phyloP scores from a whole-genome alignment of 2,797 vertebrate genomes.

The Adelosebastes latens region DNA sequence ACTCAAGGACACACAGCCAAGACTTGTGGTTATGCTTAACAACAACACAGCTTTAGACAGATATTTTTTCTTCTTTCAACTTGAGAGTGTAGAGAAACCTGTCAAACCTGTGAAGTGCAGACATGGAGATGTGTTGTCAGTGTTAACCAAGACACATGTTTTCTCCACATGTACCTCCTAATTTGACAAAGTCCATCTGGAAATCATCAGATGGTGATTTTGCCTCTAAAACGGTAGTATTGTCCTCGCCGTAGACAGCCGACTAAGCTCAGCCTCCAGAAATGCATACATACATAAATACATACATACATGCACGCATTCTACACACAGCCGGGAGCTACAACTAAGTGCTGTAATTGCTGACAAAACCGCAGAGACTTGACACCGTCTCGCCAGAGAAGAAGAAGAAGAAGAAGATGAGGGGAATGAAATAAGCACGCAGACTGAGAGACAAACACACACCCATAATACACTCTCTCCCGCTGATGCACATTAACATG shows the following conservation, averaged over 20 bases:
- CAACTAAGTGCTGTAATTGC: slow-evolving; percentile 47
- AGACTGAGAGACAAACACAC: slow-evolving; percentile 10
- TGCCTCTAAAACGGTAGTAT: background rate
- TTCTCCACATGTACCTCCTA: background rate
- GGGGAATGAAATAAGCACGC: slow-evolving; percentile 24
- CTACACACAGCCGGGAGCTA: slow-evolving; percentile 35
- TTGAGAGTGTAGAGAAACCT: background rate
- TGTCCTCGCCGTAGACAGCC: background rate
- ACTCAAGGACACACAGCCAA: slow-evolving; percentile 1
- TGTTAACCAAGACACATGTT: background rate
- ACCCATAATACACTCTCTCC: background rate
- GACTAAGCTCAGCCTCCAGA: slow-evolving; percentile 1
- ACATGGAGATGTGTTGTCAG: background rate
- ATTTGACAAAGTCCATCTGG: slow-evolving; percentile 26
- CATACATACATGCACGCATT: background rate
- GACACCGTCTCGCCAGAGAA: slow-evolving; percentile 28
- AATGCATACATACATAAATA: background rate
- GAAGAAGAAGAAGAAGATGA: slow-evolving; percentile 12
- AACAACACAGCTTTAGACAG: background rate
- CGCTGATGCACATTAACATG: background rate
- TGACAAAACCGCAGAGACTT: slow-evolving; percentile 51
- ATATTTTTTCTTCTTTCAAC: background rate
- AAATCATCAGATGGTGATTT: slow-evolving; percentile 17
- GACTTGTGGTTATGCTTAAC: background rate
- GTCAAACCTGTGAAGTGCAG: background rate